A percentile compares a stretch with the other conserved stretches of the same genome.
Conservation (phyloP, 2,888 invertebrate species). For the Stenodema calcarata region DNA sequence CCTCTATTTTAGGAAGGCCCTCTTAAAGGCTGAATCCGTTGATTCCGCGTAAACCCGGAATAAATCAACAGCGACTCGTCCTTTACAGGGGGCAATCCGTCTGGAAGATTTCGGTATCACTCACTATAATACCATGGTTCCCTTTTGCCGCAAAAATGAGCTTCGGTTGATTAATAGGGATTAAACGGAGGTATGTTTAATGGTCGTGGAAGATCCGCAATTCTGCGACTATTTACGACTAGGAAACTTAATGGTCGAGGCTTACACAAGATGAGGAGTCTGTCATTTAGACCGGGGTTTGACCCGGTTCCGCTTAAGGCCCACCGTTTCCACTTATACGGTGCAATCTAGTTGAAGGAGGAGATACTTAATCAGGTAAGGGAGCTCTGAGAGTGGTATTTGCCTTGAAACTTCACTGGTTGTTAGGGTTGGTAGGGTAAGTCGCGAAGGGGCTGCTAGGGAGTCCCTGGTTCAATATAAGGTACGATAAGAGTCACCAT, state of each 20-base stretch:
- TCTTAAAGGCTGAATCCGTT: no score
- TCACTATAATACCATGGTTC: not conserved
- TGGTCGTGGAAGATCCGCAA: not conserved
- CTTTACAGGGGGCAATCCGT: no score
- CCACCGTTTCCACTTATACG: not conserved
- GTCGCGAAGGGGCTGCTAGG: no score
- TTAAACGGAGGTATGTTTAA: not conserved
- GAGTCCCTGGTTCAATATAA: no score
- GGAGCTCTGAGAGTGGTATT: not conserved
- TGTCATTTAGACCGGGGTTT: not conserved
- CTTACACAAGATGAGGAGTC: conserved; percentile 2
- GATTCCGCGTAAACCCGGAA: no score
- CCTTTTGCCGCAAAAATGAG: not conserved
- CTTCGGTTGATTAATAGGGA: not conserved
- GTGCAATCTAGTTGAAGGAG: not conserved
- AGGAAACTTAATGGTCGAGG: not conserved
- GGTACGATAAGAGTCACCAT: no score
- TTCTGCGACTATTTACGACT: not conserved
- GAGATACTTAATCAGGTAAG: not conserved
- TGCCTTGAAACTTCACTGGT: not conserved
- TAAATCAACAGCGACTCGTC: no score
- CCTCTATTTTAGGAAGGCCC: no score
- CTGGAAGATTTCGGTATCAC: not conserved
- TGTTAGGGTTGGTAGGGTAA: no score
- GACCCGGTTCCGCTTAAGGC: not conserved